Evolutionary conservation across 2,113 vertebrate species (phyloP).

Genomic region (Trogon surrucura): DNA sequence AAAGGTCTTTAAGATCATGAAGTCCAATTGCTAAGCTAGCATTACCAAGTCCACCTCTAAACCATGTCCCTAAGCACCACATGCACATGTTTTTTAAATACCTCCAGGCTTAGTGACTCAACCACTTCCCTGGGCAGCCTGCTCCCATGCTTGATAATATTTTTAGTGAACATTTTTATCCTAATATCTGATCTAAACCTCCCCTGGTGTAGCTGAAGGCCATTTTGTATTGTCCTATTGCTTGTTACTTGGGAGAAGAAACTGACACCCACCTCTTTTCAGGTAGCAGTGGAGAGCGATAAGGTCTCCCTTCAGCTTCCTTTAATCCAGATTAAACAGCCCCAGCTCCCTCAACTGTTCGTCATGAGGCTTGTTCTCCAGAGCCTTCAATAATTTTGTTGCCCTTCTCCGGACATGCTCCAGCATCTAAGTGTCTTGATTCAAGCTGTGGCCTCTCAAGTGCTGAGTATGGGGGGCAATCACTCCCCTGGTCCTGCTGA

Average conservation of each 20-base stretch:
- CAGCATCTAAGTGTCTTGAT: neutral
- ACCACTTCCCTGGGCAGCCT: neutral
- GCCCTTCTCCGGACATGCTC: neutral
- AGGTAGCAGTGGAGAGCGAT: too few relatives aligned
- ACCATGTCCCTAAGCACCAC: neutral
- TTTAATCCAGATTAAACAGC: too few relatives aligned
- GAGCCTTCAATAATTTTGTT: too few relatives aligned
- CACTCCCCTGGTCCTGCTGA: neutral
- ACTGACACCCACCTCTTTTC: too few relatives aligned
- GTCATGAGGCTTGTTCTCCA: neutral
- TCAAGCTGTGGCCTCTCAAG: accelerated
- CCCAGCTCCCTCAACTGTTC: too few relatives aligned
- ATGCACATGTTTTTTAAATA: neutral
- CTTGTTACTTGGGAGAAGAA: too few relatives aligned
- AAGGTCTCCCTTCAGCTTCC: too few relatives aligned
- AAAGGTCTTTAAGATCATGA: neutral
- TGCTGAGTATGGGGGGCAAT: neutral
- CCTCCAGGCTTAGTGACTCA: neutral
- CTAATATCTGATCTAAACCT: too few relatives aligned
- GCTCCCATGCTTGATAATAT: neutral
- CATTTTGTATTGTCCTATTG: too few relatives aligned
- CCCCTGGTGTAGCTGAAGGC: too few relatives aligned
- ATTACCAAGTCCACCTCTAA: neutral
- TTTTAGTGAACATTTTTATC: neutral
- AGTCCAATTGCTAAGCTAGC: neutral